Evolutionary conservation across 2,797 vertebrate species (phyloP), one percentile per base, ranked within the genome.

Genomic region (Kryptopterus vitreolus): DNA sequence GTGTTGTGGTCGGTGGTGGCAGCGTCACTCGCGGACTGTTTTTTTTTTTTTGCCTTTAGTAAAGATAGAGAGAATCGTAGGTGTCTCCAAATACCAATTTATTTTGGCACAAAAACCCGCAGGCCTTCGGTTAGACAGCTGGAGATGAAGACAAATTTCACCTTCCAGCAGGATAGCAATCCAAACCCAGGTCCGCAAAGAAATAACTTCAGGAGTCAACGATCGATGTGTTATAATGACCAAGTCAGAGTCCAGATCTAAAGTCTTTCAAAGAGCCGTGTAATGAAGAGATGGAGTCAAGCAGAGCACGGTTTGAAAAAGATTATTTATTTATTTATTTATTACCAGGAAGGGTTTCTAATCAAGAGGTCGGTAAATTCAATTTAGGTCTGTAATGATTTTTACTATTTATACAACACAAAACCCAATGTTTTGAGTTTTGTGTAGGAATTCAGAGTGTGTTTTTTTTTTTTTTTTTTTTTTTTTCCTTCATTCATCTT

Each of bases 121-220:
- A 73, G 11, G 22, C 31, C 35, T 74, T 74, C 9, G 38, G 29
- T 71, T 71, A 53, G 52, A 73, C 33, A 73, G 22, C 53, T 58
- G n/a, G 53, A 74, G n/a, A 74, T 74, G n/a, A 58, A 74, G 71
- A 74, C 33, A 43, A 43, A 58, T 74, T 58, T 74, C 35, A 58
- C 33, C 71, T 74, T 43, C 33, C 55, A 74, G 71, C 53, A 58
- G 35, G 20, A 72, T 35, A 38, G 58, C 71, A 73, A 73, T 8
- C 55, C 35, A 46, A 74, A 59, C 26, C 35, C 35, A 43, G 43
- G 12, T 35, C 52, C 35, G 55, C 35, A 74, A 59, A 59, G n/a
- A 29, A 46, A 58, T 16, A 15, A 9, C 35, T 74, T 26, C 55
- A 46, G 35, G 43, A 43, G 53, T 15, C 16, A n/a, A 43, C 26